Conservation (phyloP, 1,140 invertebrate species). For the Pachypeltis micranthus region DNA sequence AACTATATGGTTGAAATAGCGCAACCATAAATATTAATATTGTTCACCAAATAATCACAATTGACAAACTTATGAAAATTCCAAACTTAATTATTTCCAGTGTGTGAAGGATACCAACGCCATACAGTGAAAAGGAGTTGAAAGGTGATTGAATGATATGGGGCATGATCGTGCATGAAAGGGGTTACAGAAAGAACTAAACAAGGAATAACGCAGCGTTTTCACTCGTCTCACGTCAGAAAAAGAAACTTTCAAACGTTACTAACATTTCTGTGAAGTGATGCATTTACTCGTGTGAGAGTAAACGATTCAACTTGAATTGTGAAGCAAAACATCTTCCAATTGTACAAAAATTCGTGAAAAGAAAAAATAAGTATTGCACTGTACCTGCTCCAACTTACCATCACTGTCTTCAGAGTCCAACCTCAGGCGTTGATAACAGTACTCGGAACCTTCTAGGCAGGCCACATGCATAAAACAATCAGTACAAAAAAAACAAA, state of each 20-base stretch:
- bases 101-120: conserved; percentile 5
- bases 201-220: conserved; percentile 4
- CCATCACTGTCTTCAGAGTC: conserved; percentile 29
- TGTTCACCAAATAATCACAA: too few relatives aligned
- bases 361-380: background rate
- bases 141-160: background rate
- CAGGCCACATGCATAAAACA: conserved; percentile 25
- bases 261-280: too few relatives aligned
- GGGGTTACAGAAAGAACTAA: too few relatives aligned
- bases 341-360: too few relatives aligned
- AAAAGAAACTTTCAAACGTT: background rate
- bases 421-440: conserved; percentile 25
- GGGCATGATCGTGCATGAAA: background rate
- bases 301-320: too few relatives aligned
- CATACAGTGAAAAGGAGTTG: background rate
- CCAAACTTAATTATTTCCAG: too few relatives aligned
- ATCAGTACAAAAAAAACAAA: conserved; percentile 21
- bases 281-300: too few relatives aligned
- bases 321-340: too few relatives aligned
- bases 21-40: too few relatives aligned
- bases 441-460: conserved; percentile 28
- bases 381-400: conserved; percentile 20
- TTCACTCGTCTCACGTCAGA: conserved; percentile 7
- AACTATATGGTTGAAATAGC: too few relatives aligned
- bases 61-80: too few relatives aligned